Conservation (phyloP, 2,888 invertebrate genomes). For the Cartodere bifasciata region DNA sequence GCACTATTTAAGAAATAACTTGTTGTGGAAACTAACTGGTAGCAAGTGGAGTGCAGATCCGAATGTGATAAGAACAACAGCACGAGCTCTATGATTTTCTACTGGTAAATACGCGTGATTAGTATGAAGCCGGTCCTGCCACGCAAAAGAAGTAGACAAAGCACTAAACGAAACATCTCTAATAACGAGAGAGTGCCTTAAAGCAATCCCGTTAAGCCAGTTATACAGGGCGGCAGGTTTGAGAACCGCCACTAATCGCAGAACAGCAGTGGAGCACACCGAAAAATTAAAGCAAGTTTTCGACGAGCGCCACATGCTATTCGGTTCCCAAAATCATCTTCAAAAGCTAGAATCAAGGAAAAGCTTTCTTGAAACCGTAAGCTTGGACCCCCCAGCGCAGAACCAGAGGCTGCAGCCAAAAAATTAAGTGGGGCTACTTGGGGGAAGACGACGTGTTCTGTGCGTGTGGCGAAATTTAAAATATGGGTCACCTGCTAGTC, state of each 20-base stretch:
- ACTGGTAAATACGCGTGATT: too few species aligned
- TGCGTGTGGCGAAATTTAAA: not conserved
- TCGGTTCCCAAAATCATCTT: not conserved
- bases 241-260: not conserved
- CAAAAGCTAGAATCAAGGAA: not conserved
- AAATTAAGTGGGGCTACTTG: constrained; percentile 1
- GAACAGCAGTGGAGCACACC: not conserved
- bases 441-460: not conserved
- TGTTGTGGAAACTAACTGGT: too few species aligned
- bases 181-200: not conserved
- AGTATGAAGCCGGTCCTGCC: not conserved
- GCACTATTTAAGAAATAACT: too few species aligned
- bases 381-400: not conserved
- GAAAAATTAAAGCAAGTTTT: not conserved
- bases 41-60: too few species aligned
- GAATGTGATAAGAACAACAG: too few species aligned
- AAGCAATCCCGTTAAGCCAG: not conserved
- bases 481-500: not conserved
- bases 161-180: not conserved
- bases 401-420: not conserved
- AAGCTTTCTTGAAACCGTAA: not conserved
- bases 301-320: not conserved
- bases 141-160: not conserved
- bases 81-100: too few species aligned
- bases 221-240: not conserved